phyloP scores from a whole-genome alignment of 2,113 vertebrate genomes.

The Pluvialis apricaria region DNA sequence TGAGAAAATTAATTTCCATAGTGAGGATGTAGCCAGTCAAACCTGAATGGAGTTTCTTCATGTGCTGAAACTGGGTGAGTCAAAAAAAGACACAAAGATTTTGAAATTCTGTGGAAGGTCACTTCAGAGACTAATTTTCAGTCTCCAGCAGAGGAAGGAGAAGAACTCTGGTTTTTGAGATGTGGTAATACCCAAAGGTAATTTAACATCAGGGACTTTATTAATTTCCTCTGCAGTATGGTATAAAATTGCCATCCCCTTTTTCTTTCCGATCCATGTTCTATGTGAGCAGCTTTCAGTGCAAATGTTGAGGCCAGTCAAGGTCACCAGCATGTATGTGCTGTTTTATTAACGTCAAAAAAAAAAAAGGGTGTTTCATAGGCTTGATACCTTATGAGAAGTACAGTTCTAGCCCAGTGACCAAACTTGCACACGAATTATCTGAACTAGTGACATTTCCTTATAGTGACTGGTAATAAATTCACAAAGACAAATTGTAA shows the following conservation, averaged over 20 bases:
- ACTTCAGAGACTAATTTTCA: not conserved
- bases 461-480: not conserved
- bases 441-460: not conserved
- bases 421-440: not conserved
- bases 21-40: not conserved
- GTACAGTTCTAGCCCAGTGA: not conserved
- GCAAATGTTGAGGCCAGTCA: not conserved
- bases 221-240: not conserved
- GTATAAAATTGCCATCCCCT: not conserved
- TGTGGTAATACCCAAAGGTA: not conserved
- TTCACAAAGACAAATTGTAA: not conserved
- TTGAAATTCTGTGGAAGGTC: not conserved
- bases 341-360: not conserved
- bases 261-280: not conserved
- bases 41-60: not conserved
- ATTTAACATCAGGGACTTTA: not conserved
- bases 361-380: not conserved
- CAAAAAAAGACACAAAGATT: not conserved
- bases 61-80: not conserved
- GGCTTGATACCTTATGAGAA: not conserved
- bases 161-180: not conserved
- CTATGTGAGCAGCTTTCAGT: not conserved
- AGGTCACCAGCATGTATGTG: not conserved
- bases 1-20: conserved; percentile 13
- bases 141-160: not conserved